phyloP scores from a whole-genome alignment of 1,140 invertebrate species.

The Zaprionus inermis region DNA sequence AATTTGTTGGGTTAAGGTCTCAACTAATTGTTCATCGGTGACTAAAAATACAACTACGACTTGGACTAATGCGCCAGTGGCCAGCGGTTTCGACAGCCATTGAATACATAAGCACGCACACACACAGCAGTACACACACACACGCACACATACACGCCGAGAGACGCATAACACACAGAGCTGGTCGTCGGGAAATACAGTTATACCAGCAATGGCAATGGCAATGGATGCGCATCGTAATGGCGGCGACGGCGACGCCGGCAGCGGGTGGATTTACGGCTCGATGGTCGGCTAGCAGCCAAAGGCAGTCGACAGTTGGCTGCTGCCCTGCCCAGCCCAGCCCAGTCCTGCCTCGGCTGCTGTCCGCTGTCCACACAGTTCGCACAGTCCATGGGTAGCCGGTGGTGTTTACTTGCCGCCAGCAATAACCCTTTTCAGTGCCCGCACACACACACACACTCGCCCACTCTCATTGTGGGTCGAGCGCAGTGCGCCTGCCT shows the following conservation, averaged over 20 bases:
- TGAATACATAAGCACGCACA: conserved; percentile 16
- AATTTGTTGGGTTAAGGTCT: background rate
- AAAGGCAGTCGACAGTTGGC: conserved; percentile 16
- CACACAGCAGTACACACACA: conserved; percentile 6
- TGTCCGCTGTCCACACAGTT: conserved; percentile 40
- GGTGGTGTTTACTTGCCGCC: conserved; percentile 77
- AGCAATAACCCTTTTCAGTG: conserved; percentile 71
- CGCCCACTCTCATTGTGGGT: conserved; percentile 20
- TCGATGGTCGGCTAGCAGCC: conserved; percentile 48
- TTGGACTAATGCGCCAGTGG: background rate
- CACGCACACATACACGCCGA: conserved; percentile 14
- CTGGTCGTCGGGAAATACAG: conserved; percentile 35
- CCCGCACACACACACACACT: conserved; percentile 32
- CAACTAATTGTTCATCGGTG: conserved; percentile 2
- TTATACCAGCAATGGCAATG: conserved; percentile 35
- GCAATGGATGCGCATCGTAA: conserved; percentile 54
- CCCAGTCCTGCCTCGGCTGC: conserved; percentile 17
- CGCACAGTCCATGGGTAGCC: conserved; percentile 48
- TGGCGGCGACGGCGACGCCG: conserved; percentile 54
- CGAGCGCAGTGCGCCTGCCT: conserved; percentile 69
- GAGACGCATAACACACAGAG: conserved; percentile 16
- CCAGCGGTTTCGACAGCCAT: conserved; percentile 17
- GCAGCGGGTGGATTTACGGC: conserved; percentile 71
- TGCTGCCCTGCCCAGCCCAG: background rate
- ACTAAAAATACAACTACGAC: conserved; percentile 5